Base-by-base conservation (phyloP, 2,113 vertebrate genomes). In the Hydrochoerus hydrochaeris region DNA sequence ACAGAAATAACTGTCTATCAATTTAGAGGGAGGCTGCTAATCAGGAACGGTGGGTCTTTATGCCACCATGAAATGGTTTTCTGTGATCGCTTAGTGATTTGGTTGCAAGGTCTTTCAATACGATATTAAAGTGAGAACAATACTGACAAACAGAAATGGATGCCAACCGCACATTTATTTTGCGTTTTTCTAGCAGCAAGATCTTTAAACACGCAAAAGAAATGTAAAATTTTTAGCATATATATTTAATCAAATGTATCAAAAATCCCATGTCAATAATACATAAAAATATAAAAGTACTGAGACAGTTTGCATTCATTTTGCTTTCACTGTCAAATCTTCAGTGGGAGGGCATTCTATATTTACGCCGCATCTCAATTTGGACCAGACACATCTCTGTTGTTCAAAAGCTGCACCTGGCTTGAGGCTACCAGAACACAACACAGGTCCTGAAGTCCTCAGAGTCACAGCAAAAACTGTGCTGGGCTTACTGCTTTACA, bases 11-110 rank as follows among this genome's bases (percentile, higher is more conserved):
- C 24, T 57, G 63, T 65, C 1, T 16, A 94, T 44, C 62, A 91
- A 44, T 58, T 73, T 93, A 90, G 90, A 95, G 52, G 30, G 5
- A 97, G 52, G 65, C 7, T 46, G 35, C 63, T 57, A 71, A 77
- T 92, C 41, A 96, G 82, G 86, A 90, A 82, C 52, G 35, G 69
- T 58, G 85, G 10, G 81, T 89, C 69, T 92, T 91, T 49, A 69
- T 54, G 32, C 8, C 38, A 81, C 10, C 3, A 63, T 63, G 88
- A 63, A 63, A 86, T 30, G 41, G 60, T 83, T 86, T 88, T 88
- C 52, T 94, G 7, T 44, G n/a, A 93, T 88, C 19, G 81, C 7
- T 35, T 49, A 81, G 35, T 14, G 20, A 85, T 32, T 26, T 82
- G 52, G 60, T 80, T 38, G 63, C 88, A 54, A 88, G 28, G 3